Evolutionary conservation across 2,888 invertebrate genomes (phyloP), one percentile per base, ranked within the genome.

Genomic region (Rhagonycha fulva): DNA sequence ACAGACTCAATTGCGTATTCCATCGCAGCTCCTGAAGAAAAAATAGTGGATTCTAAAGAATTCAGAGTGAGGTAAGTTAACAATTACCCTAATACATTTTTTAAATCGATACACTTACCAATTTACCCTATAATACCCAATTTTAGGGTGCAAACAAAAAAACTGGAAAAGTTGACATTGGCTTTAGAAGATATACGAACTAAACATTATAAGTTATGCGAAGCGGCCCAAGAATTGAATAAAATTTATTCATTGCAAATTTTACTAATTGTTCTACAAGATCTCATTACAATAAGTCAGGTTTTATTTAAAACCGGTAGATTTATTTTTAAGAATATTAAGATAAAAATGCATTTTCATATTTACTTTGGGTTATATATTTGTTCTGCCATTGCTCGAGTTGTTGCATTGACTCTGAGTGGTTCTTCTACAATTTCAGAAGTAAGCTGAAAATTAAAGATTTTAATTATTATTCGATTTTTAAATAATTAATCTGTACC

Each of bases 381-480:
- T 47, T 47, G 7, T 47, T 47, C 47, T 2, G 47, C 47, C 0
- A 2, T 47, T 47, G n/a, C 12, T 7, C 47, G 47, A 47, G n/a
- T 47, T 47, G 2, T 47, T 47, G n/a, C 0, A n/a, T 47, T 47
- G 2, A 47, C 7, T 47, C 9, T 47, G 47, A 47, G 47, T 12
- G n/a, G 47, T n/a, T 47, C 47, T 47, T n/a, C 9, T 47, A 47
- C 47, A 47, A n/a, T n/a, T 47, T 47, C 47, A 47, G 47, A 47
- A 47, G 47, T 47, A 47, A 47, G 47, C 7, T 26, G 7, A 26
- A 26, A 7, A 26, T 7, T 26, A 7, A 0, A 26, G 0, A n/a
- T n/a, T n/a, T n/a, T 7, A 26, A 7, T 7, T 26, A 7, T 7
- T 26, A 26, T 26, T 26, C 2, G 19, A 19, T 2, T 19, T 19